These are phyloP conservation scores for Macrotis lagotis DNA, from an alignment of 2,113 vertebrate species.

Conservation along the genomic window DNA sequence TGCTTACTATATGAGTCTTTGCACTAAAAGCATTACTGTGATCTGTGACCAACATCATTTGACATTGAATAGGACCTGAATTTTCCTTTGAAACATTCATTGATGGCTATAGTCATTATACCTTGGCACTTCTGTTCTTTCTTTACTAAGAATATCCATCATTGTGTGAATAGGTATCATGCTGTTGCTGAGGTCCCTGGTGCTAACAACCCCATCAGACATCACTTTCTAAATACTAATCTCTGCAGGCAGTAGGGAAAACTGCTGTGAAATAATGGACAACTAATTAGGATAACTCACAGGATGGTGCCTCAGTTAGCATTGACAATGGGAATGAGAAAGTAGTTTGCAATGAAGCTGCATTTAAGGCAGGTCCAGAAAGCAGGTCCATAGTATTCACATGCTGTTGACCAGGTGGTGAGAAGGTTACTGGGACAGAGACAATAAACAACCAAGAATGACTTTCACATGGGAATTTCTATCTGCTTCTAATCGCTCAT, in stretches of 20 bases:
- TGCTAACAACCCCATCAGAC: not conserved
- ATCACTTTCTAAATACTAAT: conserved; percentile 50
- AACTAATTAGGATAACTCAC: conserved; percentile 62
- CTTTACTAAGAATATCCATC: conserved; percentile 8
- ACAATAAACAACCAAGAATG: conserved; percentile 62
- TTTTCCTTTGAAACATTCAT: not conserved
- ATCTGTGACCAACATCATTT: not conserved
- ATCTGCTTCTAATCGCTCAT: conserved; percentile 56
- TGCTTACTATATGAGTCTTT: not conserved
- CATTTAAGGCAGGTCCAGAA: conserved; percentile 57
- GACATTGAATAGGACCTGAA: not conserved
- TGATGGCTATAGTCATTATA: not conserved
- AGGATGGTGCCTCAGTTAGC: conserved; percentile 25
- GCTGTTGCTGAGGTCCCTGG: not conserved
- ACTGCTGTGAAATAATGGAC: conserved; percentile 49
- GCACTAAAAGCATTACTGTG: not conserved
- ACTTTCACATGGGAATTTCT: conserved; percentile 71
- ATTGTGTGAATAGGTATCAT: not conserved
- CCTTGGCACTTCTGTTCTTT: not conserved
- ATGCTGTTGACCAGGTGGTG: conserved; percentile 51
- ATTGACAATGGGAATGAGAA: conserved; percentile 43
- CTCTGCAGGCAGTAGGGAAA: not conserved
- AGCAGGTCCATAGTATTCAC: conserved; percentile 51
- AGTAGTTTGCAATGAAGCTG: conserved; percentile 51
- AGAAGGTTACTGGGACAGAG: conserved; percentile 74